Conservation (phyloP, 2,888 invertebrate genomes). For the Sinohyriopsis cumingii region DNA sequence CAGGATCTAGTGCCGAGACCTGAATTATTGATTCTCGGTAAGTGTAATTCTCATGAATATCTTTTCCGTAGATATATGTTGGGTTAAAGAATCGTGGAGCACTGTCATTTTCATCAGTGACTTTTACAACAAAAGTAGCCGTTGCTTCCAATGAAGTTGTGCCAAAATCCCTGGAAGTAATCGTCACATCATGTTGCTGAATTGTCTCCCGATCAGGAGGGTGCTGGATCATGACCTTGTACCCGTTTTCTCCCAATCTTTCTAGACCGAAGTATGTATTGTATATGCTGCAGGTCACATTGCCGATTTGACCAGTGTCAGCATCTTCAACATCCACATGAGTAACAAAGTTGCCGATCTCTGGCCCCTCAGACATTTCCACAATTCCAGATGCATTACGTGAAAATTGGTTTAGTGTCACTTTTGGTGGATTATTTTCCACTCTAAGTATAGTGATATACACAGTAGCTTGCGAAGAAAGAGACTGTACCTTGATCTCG, state of each 20-base stretch:
- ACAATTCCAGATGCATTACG: constrained; percentile 25
- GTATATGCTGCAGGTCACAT: constrained; percentile 50
- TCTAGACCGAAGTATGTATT: constrained; percentile 41
- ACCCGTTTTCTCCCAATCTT: constrained; percentile 24
- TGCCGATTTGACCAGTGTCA: constrained; percentile 58
- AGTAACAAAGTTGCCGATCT: constrained; percentile 54
- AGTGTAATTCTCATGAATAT: constrained; percentile 48
- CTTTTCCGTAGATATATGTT: constrained; percentile 37
- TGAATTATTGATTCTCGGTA: constrained; percentile 42
- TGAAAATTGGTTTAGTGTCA: constrained; percentile 33
- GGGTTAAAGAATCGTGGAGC: constrained; percentile 42
- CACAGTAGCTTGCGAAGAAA: constrained; percentile 37
- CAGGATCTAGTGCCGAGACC: constrained; percentile 51
- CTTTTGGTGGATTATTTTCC: constrained; percentile 94
- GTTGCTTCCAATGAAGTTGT: constrained; percentile 20
- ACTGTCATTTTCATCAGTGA: constrained; percentile 60
- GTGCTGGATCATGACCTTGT: constrained; percentile 43
- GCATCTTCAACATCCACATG: constrained; percentile 57
- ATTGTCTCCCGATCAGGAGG: constrained; percentile 48
- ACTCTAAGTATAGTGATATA: constrained; percentile 80
- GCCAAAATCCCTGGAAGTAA: constrained; percentile 54
- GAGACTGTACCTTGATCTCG: constrained; percentile 39
- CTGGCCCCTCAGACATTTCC: constrained; percentile 48
- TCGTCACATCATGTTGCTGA: constrained; percentile 38
- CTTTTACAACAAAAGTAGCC: constrained; percentile 37